These are phyloP conservation scores for Macropis europaea DNA, from an alignment of 2,888 invertebrate genomes.

Conservation along the genomic window DNA sequence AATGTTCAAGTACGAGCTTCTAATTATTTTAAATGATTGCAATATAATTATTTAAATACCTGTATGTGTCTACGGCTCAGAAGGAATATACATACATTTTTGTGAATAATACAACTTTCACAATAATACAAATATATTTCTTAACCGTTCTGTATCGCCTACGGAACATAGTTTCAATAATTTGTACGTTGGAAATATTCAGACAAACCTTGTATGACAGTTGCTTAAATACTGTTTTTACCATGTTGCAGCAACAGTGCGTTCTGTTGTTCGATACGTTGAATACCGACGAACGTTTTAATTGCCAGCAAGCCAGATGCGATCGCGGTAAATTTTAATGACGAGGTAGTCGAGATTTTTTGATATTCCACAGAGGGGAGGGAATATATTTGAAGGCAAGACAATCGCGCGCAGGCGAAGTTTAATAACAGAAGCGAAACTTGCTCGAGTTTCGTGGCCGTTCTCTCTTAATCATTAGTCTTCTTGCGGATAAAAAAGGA, in stretches of 20 bases:
- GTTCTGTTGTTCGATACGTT: not conserved
- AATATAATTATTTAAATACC: too few species aligned
- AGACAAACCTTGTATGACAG: not conserved
- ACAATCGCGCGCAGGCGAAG: constrained; percentile 28
- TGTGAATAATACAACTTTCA: too few species aligned
- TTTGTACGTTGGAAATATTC: not conserved
- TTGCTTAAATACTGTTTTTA: not conserved
- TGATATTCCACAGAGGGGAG: not conserved
- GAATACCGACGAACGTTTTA: constrained; percentile 17
- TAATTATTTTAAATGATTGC: too few species aligned
- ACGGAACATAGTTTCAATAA: too few species aligned
- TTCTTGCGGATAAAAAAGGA: constrained; percentile 60
- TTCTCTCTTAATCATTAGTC: constrained; percentile 73
- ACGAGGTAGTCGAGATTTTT: constrained; percentile 1
- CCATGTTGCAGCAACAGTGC: not conserved
- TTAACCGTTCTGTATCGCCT: too few species aligned
- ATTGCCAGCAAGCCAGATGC: constrained; percentile 12
- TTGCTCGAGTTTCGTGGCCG: constrained; percentile 28
- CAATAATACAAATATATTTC: too few species aligned
- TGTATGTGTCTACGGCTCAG: too few species aligned
- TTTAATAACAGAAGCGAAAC: constrained; percentile 34
- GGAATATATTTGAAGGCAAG: constrained; percentile 9
- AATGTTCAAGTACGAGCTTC: too few species aligned
- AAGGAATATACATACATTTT: too few species aligned
- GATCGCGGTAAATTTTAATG: constrained; percentile 35